Percentiles rank a stretch among this genome's conserved stretches.
Conservation (phyloP, 2,888 invertebrate species). For the Eledone cirrhosa region DNA sequence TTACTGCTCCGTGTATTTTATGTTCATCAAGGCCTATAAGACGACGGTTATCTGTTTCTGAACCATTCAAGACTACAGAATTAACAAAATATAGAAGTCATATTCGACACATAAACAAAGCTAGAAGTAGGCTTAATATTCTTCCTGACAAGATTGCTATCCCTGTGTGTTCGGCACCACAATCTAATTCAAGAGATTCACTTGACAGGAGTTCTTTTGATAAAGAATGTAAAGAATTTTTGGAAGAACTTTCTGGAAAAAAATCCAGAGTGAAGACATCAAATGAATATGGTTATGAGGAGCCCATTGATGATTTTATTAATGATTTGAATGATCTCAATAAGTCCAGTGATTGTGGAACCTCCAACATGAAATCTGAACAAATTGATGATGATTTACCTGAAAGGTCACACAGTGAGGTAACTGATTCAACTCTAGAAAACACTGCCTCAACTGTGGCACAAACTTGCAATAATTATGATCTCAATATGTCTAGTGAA, state of each 20-base stretch:
- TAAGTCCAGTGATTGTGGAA: too few relatives aligned
- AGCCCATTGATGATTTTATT: conserved; percentile 58
- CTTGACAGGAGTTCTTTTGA: background rate
- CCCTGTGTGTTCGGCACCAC: background rate
- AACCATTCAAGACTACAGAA: conserved; percentile 37
- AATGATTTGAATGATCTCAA: conserved; percentile 59
- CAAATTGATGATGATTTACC: conserved; percentile 36
- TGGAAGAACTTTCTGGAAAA: background rate
- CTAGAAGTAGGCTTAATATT: conserved; percentile 22
- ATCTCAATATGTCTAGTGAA: background rate
- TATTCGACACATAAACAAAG: conserved; percentile 37
- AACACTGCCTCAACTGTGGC: too few relatives aligned
- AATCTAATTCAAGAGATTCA: background rate
- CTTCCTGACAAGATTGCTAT: conserved; percentile 17
- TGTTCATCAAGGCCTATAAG: conserved; percentile 59
- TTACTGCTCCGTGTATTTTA: conserved; percentile 54
- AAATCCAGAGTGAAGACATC: background rate
- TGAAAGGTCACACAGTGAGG: conserved; percentile 37
- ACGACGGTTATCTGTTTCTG: conserved; percentile 39
- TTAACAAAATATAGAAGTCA: conserved; percentile 51
- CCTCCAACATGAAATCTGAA: too few relatives aligned
- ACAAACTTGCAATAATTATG: too few relatives aligned
- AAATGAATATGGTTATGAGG: conserved; percentile 51
- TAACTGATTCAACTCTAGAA: background rate
- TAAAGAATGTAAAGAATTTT: background rate